Evolutionary conservation across 2,113 vertebrate species (phyloP).

Genomic region (Neolamprologus caudopunctatus): DNA sequence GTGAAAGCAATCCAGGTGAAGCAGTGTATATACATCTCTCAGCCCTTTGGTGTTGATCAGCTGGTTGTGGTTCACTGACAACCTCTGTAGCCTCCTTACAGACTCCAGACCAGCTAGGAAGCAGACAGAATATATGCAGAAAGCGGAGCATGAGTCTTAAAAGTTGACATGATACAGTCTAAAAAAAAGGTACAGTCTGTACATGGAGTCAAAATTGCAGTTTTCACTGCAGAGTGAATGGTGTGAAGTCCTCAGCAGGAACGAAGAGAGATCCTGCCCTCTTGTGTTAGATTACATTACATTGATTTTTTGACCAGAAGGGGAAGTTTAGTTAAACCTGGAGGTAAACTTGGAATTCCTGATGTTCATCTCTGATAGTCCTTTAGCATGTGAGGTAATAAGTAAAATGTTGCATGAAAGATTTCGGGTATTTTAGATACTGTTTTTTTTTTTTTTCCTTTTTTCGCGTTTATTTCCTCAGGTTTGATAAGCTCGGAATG

Average conservation of each 20-base stretch:
- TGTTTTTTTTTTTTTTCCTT: accelerated
- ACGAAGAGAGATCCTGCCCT: constrained; percentile 43
- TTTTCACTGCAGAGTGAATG: neutral
- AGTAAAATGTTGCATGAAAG: neutral
- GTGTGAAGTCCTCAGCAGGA: neutral
- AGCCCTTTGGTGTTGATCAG: constrained; percentile 85
- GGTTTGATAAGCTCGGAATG: neutral
- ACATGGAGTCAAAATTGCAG: neutral
- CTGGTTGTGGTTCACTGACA: constrained; percentile 86
- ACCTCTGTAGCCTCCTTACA: constrained; percentile 76
- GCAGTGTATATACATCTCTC: constrained; percentile 70
- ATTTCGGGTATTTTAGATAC: neutral
- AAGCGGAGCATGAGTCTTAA: neutral
- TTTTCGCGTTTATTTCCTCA: neutral
- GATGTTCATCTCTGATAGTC: neutral
- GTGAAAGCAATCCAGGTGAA: constrained; percentile 84
- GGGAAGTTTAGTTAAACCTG: neutral
- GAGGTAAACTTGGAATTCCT: neutral
- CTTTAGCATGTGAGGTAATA: neutral
- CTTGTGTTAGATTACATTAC: constrained; percentile 29
- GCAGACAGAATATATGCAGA: neutral
- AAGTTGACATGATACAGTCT: neutral
- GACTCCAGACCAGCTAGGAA: constrained; percentile 80
- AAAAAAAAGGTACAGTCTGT: neutral
- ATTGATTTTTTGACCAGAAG: neutral